Evolutionary conservation across 2,797 vertebrate genomes (phyloP).

Genomic region (Scolopax bukidnonensis): DNA sequence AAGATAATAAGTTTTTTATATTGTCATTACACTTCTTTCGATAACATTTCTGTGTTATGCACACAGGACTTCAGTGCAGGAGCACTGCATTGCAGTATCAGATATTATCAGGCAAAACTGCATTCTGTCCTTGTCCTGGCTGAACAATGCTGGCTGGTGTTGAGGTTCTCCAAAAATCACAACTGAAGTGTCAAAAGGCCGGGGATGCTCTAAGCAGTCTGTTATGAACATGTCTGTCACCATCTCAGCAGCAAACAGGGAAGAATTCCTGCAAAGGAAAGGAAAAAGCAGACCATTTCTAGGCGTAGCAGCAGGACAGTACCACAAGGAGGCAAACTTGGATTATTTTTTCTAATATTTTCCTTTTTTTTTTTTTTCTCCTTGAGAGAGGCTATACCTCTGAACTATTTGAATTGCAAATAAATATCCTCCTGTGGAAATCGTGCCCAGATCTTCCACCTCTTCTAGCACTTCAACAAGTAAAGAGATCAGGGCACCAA

Average conservation of each 20-base stretch:
- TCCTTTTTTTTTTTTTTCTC: background rate
- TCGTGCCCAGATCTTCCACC: no score
- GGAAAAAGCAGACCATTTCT: fast-evolving
- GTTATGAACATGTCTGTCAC: background rate
- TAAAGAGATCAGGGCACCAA: background rate
- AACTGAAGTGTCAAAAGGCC: background rate
- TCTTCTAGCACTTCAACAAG: background rate
- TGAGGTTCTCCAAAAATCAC: background rate
- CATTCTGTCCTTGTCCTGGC: background rate
- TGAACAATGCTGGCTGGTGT: background rate
- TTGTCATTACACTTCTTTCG: background rate
- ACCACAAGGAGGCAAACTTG: background rate
- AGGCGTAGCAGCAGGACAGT: fast-evolving
- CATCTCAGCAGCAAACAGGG: background rate
- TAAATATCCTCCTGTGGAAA: background rate
- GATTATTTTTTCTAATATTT: background rate
- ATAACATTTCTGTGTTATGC: background rate
- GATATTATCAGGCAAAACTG: background rate
- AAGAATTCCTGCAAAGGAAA: background rate
- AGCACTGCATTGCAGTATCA: fast-evolving
- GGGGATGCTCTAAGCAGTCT: background rate
- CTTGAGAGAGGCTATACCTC: background rate
- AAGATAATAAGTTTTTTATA: background rate
- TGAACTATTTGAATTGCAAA: fast-evolving
- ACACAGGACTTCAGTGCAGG: background rate